These are phyloP conservation scores for Chamaetylas fuelleborni DNA, from an alignment of 2,113 vertebrate genomes.

Conservation along the genomic window DNA sequence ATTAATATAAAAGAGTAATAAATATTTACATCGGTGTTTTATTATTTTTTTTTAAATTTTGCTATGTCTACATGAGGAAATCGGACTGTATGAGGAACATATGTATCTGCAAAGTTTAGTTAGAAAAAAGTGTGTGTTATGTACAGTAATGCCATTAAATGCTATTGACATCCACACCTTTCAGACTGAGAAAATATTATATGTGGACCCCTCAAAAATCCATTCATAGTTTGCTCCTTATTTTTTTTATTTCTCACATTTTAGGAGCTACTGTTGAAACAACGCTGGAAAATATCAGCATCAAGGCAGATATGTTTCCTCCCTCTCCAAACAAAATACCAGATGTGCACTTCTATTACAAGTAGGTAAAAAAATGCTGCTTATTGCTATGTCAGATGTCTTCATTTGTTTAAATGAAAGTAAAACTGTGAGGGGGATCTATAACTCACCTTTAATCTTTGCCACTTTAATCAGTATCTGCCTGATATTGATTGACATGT, in stretches of 20 bases:
- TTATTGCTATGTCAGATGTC: not conserved
- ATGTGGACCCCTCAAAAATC: not conserved
- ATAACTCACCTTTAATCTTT: not conserved
- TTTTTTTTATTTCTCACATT: not conserved
- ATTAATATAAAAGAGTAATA: not conserved
- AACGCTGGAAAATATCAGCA: slow-evolving; percentile 77
- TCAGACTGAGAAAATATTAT: not conserved
- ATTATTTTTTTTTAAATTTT: not conserved
- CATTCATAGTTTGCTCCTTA: not conserved
- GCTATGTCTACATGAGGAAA: not conserved
- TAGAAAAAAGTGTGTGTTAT: not conserved
- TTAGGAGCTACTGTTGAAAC: slow-evolving; percentile 85
- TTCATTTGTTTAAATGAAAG: not conserved
- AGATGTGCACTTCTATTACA: slow-evolving; percentile 92
- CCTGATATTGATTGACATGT: not conserved
- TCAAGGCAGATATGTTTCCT: slow-evolving; percentile 79
- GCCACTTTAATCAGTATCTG: not conserved
- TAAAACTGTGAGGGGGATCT: not conserved
- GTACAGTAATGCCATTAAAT: not conserved
- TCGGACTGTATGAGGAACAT: not conserved
- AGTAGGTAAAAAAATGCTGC: slow-evolving; percentile 75
- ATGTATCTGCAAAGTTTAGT: not conserved
- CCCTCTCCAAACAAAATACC: slow-evolving; percentile 76
- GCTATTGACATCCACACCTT: not conserved
- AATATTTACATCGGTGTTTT: not conserved